Base-by-base conservation (phyloP, 2,113 vertebrate species). In the Lycocorax pyrrhopterus region DNA sequence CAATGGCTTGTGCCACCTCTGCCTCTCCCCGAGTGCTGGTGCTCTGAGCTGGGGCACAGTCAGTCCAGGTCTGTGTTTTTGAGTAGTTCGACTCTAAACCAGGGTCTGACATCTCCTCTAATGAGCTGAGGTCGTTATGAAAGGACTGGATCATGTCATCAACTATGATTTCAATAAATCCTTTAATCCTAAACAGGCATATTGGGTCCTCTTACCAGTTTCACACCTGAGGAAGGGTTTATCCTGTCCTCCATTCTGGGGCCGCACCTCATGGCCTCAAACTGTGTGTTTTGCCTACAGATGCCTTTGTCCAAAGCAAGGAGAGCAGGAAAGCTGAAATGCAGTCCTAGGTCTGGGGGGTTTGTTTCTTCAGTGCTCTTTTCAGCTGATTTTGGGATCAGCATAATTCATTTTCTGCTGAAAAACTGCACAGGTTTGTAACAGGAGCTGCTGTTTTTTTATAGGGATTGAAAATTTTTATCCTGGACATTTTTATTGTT, bases 221-320 rank as follows among this genome's bases (percentile, higher is more conserved):
- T 72, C 5, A 1, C 32, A 16, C 15, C 33, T 32, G 32, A 49
- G n/a, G 29, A 86, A 62, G 32, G 12, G 9, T 33, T 82, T 58
- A 20, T 51, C 14, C 29, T 60, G 33, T 1, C 29, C 4, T 1
- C 25, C 3, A 0, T n/a, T 47, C 20, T 26, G 12, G 23, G 29
- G 9, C 33, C 9, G 13, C 17, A n/a, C 9, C 37, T 27, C 12
- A 14, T 10, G 7, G 41, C 26, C n/a, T 23, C 21, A 29, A 39
- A 56, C 14, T 10, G 1, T 14, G 26, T n/a, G 46, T 52, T 86
- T 69, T 58, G 15, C 41, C 49, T 58, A 1, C 29, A 59, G 41
- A n/a, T 49, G 47, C 25, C 56, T 35, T 75, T 39, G 35, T 26
- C 56, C 52, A 41, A 23, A 60, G 43, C 32, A 56, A 37, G 58